Base-by-base conservation (phyloP, 2,888 invertebrate species). In the Leucozona laternaria region DNA sequence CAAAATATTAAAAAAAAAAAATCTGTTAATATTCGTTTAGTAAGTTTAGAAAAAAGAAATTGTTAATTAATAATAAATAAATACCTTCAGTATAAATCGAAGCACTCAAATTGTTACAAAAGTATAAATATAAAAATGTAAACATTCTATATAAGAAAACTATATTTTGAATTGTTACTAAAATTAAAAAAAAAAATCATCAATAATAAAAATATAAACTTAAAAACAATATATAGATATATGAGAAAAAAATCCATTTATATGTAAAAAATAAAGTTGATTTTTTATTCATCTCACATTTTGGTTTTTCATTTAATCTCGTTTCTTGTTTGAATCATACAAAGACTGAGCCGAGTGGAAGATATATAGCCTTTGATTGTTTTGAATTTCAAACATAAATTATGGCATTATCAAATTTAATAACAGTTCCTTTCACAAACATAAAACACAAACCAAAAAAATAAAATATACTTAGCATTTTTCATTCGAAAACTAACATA, bases 231-330 rank as follows among this genome's bases (percentile, higher is more conserved):
- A 60, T 11, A 48, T 40, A 55, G 13, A 50, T 57, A 64, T 45
- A 76, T 43, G 17, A 17, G 40, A 62, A 68, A 62, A 60, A 22
- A 64, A 80, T 79, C 48, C 64, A 70, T 77, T 73, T 48, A 55
- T 60, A 64, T 62, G 62, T 64, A 58, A 58, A 58, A 62, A 87
- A 88, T 85, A 88, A 88, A 83, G 70, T 80, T 81, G 75, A 86
- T 88, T 83, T 85, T 88, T 86, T 86, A 84, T 85, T 86, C 85
- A 66, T 83, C 84, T 85, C 85, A 85, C 71, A 55, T 60, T 76
- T 66, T 66, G 58, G 58, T 66, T 79, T 70, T 79, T 79, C 22
- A 83, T 78, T 78, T 60, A 28, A 40, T 50, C 68, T 34, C 58
- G 31, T 45, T 45, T 20, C 31, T 60, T 40, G 55, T 45, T 45